Evolutionary conservation across 92 coral and sea anemone genomes (phyloP).

Genomic region (Anthopleura xanthogrammica): DNA sequence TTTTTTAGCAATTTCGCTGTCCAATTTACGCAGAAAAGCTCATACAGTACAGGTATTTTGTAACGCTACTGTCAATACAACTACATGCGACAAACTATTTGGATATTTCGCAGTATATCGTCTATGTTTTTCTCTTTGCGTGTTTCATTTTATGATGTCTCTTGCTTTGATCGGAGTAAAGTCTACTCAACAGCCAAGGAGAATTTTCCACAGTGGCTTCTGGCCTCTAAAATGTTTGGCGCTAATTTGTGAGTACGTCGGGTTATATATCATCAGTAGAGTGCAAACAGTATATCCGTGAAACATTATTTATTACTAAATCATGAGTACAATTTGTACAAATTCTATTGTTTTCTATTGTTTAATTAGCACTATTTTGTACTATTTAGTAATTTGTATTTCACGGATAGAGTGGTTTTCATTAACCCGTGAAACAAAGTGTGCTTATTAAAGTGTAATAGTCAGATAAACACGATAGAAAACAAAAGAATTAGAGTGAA

Average conservation of each 20-base stretch:
- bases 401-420: too few relatives aligned
- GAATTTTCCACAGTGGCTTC: constrained; percentile 58
- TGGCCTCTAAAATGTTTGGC: constrained; percentile 61
- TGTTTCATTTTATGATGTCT: constrained; percentile 58
- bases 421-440: too few relatives aligned
- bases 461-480: too few relatives aligned
- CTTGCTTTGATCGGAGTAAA: constrained; percentile 53
- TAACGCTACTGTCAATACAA: constrained; percentile 34
- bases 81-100: constrained; percentile 51
- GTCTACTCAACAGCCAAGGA: constrained; percentile 39
- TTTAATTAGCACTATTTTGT: too few relatives aligned
- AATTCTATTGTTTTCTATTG: too few relatives aligned
- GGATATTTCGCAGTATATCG: constrained; percentile 86
- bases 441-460: too few relatives aligned
- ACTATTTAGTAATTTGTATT: too few relatives aligned
- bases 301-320: too few relatives aligned
- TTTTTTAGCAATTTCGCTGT: constrained; percentile 48
- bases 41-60: constrained; percentile 52
- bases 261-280: too few relatives aligned
- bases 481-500: too few relatives aligned
- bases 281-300: too few relatives aligned
- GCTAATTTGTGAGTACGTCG: constrained; percentile 48
- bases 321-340: too few relatives aligned
- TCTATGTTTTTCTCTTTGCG: constrained; percentile 57
- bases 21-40: constrained; percentile 42